phyloP scores from a whole-genome alignment of 2,113 vertebrate genomes.

The Epinephelus moara region DNA sequence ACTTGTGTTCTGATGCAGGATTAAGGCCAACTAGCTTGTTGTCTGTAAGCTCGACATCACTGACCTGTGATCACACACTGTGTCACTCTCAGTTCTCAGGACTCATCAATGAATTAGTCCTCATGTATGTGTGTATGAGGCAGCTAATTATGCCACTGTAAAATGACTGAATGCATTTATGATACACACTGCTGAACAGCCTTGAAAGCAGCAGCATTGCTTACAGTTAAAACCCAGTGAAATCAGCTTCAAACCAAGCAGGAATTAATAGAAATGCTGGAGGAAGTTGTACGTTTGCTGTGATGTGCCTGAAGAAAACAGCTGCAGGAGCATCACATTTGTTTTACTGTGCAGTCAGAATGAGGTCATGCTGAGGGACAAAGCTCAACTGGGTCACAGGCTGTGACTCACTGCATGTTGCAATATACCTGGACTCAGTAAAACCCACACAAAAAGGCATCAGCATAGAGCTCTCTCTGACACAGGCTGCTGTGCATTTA shows the following conservation, averaged over 20 bases:
- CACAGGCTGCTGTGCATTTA: background rate
- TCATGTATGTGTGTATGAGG: background rate
- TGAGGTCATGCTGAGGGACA: slow-evolving; percentile 70
- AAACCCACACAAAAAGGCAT: slow-evolving; percentile 27
- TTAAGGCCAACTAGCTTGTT: slow-evolving; percentile 68
- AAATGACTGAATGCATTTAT: background rate
- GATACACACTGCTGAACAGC: background rate
- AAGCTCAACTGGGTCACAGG: slow-evolving; percentile 75
- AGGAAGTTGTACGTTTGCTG: background rate
- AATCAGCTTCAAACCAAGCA: background rate
- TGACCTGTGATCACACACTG: slow-evolving; percentile 43
- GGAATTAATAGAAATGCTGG: background rate
- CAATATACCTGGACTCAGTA: slow-evolving; percentile 57
- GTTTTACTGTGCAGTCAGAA: slow-evolving; percentile 69
- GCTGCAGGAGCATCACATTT: slow-evolving; percentile 50
- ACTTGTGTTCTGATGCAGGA: slow-evolving; percentile 49
- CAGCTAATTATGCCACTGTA: background rate
- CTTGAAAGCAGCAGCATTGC: background rate
- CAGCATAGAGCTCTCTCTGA: slow-evolving; percentile 7
- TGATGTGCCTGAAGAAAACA: slow-evolving; percentile 12
- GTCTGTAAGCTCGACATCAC: slow-evolving; percentile 57
- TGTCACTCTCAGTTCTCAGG: background rate
- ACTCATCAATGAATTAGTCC: background rate
- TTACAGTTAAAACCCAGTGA: background rate
- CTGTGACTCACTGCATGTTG: slow-evolving; percentile 63